Evolutionary conservation across 2,888 invertebrate species (phyloP).

Genomic region (Sarcophaga carnaria): DNA sequence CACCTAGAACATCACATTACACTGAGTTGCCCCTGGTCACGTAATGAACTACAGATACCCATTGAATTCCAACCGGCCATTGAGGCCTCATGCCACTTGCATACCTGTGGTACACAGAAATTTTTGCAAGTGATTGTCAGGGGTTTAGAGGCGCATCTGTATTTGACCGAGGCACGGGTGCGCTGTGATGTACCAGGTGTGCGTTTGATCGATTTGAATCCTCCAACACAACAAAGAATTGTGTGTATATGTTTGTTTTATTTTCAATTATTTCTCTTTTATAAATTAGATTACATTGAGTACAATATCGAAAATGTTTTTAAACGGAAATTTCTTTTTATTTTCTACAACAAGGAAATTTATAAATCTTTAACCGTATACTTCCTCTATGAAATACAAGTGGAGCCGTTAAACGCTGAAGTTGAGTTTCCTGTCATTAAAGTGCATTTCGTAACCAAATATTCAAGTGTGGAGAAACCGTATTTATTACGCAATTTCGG

Average conservation of each 20-base stretch:
- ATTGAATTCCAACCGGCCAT: constrained; percentile 93
- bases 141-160: constrained; percentile 84
- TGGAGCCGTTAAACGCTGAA: constrained; percentile 85
- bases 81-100: constrained; percentile 89
- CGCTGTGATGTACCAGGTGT: constrained; percentile 85
- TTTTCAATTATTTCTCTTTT: neutral
- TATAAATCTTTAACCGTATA: constrained; percentile 89
- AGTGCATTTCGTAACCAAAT: constrained; percentile 86
- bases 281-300: neutral
- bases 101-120: constrained; percentile 92
- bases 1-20: constrained; percentile 90
- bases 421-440: constrained; percentile 84
- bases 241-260: constrained; percentile 78
- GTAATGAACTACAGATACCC: constrained; percentile 87
- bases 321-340: neutral
- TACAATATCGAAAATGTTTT: neutral
- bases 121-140: constrained; percentile 90
- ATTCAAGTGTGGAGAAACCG: constrained; percentile 80
- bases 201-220: constrained; percentile 87
- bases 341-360: constrained; percentile 83
- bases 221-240: constrained; percentile 84
- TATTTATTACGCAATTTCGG: constrained; percentile 82
- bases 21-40: constrained; percentile 90
- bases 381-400: constrained; percentile 91
- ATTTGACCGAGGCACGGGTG: constrained; percentile 82